phyloP scores from a whole-genome alignment of 2,888 invertebrate genomes.

The Drosophila mettleri region DNA sequence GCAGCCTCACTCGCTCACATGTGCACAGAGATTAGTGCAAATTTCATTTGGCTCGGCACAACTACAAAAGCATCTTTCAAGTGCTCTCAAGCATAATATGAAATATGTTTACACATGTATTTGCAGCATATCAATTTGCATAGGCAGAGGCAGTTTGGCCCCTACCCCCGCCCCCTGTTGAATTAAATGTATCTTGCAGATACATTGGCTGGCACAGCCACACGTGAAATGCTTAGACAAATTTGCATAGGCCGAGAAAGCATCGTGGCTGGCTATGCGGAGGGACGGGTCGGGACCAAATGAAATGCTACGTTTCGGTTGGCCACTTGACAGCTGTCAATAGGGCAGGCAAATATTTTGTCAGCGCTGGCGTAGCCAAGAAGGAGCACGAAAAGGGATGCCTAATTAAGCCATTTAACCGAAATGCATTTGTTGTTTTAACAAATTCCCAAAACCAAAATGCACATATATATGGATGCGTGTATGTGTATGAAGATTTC shows the following conservation, averaged over 20 bases:
- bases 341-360: slow-evolving; percentile 74
- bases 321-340: slow-evolving; percentile 78
- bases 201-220: slow-evolving; percentile 44
- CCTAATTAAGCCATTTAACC: slow-evolving; percentile 70
- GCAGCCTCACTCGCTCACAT: slow-evolving; percentile 27
- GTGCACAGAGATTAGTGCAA: slow-evolving; percentile 68
- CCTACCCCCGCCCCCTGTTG: not conserved
- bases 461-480: too few relatives aligned
- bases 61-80: slow-evolving; percentile 46
- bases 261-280: not conserved
- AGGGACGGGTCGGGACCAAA: slow-evolving; percentile 34
- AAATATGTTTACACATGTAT: slow-evolving; percentile 5
- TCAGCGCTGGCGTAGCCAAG: slow-evolving; percentile 48
- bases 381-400: slow-evolving; percentile 24
- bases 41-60: slow-evolving; percentile 58
- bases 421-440: slow-evolving; percentile 65
- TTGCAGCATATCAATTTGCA: slow-evolving; percentile 1
- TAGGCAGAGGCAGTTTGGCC: slow-evolving; percentile 6
- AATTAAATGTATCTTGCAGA: slow-evolving; percentile 13
- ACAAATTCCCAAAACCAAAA: slow-evolving; percentile 58
- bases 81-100: slow-evolving; percentile 48
- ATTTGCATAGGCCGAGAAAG: slow-evolving; percentile 63
- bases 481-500: not conserved
- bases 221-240: slow-evolving; percentile 65
- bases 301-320: slow-evolving; percentile 69